Base-by-base conservation (phyloP, 1,140 invertebrate species). In the Steinernema feltiae region DNA sequence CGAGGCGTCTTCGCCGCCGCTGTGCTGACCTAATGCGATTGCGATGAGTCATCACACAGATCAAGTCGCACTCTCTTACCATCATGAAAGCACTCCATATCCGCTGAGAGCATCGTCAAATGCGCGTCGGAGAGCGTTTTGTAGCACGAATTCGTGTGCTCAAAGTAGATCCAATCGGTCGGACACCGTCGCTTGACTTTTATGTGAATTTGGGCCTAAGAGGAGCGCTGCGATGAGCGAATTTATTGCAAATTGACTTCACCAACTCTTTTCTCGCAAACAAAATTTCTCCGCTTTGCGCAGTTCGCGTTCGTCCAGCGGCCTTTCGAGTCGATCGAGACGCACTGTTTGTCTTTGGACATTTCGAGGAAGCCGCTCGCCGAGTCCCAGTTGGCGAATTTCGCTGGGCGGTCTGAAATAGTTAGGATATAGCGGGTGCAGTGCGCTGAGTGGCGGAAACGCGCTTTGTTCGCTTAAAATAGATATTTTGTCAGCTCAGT, bases 61-160 rank as follows among this genome's bases (percentile, higher is more conserved):
- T 3, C 30, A n/a, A 75, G 71, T 29, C n/a, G 24, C n/a, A 75
- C 24, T 18, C 3, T 63, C 78, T 30, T 69, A 82, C 81, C 81
- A 27, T 71, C 71, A 32, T 82, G 74, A 17, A 79, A 76, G 30
- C 81, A 82, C 21, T 76, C 41, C 53, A 78, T 76, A 46, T 82
- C 81, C 29, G 81, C 81, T 21, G 80, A 78, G 24, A 82, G 41
- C 77, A 82, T 82, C 17, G 81, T 81, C 71, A 82, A 70, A 31
- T 80, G 70, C 18, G 32, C 46, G 15, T 75, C 76, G 32, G 73
- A 32, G 15, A 82, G 63, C 32, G 70, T 69, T 17, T 76, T 72
- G 75, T 82, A 82, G 63, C 81, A 82, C 29, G 78, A 70, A 18
- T 69, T 48, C 1, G 78, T 82, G 63, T 80, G 72, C 30, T 82